A percentile compares a stretch with the other conserved stretches of the same genome.
Conservation (phyloP, 2,888 invertebrate genomes). For the Lithosia quadra region DNA sequence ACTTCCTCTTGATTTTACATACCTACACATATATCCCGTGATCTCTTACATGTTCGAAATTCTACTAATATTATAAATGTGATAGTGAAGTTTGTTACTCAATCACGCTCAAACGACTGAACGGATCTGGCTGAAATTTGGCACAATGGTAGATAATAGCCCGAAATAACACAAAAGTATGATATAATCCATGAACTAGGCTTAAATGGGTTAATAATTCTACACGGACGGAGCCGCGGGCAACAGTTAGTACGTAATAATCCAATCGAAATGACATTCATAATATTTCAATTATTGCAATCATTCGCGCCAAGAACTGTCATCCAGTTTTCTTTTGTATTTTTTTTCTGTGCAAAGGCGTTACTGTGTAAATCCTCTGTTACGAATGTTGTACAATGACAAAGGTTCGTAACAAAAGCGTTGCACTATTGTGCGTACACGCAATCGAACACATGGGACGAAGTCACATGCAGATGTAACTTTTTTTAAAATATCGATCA, state of each 20-base stretch:
- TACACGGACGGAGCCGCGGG: too few species aligned
- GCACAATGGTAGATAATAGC: too few species aligned
- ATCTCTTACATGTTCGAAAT: too few species aligned
- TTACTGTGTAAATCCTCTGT: slow-evolving; percentile 77
- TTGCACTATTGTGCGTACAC: slow-evolving; percentile 66
- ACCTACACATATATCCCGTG: too few species aligned
- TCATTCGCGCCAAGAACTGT: slow-evolving; percentile 9
- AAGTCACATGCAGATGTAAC: slow-evolving; percentile 52
- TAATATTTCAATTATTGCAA: neutral
- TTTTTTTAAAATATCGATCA: too few species aligned
- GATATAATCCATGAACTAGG: too few species aligned
- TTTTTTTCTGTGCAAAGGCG: slow-evolving; percentile 60
- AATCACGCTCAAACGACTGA: too few species aligned
- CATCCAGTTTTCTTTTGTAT: slow-evolving; percentile 33
- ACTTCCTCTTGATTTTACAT: neutral
- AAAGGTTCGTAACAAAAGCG: slow-evolving; percentile 63
- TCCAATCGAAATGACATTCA: slow-evolving; percentile 3
- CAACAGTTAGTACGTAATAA: neutral
- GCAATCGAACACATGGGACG: slow-evolving; percentile 58
- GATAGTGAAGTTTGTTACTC: too few species aligned
- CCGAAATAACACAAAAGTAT: too few species aligned
- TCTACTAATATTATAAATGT: too few species aligned
- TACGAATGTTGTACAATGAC: slow-evolving; percentile 61
- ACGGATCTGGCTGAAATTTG: too few species aligned
- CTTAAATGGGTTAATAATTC: too few species aligned